Base-by-base conservation (phyloP, 2,888 invertebrate genomes). In the Busseola fusca region DNA sequence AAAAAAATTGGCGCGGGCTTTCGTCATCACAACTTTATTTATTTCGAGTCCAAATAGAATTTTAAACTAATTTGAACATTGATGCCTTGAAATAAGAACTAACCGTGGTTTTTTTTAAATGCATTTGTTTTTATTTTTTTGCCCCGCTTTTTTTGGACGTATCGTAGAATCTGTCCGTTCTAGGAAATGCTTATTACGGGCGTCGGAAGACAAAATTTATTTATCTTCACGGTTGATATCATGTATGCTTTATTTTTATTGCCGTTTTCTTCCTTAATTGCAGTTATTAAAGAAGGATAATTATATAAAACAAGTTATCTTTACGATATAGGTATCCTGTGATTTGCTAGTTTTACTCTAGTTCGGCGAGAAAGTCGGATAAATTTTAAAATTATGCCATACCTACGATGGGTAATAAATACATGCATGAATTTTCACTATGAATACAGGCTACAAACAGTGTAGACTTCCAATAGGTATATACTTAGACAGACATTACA, bases 111-210 rank as follows among this genome's bases (percentile, higher is more conserved):
- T 56, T n/a, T n/a, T 25, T n/a, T 1, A 56, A 59, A 60, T 64
- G 64, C 30, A 70, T 69, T 67, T 74, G 71, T 76, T 74, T 74
- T 76, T 21, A 12, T 30, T 60, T 83, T 84, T 87, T 89, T 86
- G 79, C 80, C 80, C 74, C 71, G 76, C 71, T 74, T 84, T 89
- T 88, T 88, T 89, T 86, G 86, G 86, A 87, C 87, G 86, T 86
- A 87, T 79, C 84, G 83, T 86, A 84, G 86, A 78, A 82, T 83
- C 84, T 80, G 85, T 85, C 84, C 86, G 83, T 92, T 92, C 93
- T 92, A 91, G 91, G 92, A 93, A 93, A 82, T 78, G 84, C 89
- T 92, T 89, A 92, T 92, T 91, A 92, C 85, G 48, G 63, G 64
- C 62, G 78, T 84, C 86, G 56, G 57, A 67, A 81, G 70, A 71